Conservation (phyloP, 2,797 vertebrate species). For the Notamacropus eugenii region DNA sequence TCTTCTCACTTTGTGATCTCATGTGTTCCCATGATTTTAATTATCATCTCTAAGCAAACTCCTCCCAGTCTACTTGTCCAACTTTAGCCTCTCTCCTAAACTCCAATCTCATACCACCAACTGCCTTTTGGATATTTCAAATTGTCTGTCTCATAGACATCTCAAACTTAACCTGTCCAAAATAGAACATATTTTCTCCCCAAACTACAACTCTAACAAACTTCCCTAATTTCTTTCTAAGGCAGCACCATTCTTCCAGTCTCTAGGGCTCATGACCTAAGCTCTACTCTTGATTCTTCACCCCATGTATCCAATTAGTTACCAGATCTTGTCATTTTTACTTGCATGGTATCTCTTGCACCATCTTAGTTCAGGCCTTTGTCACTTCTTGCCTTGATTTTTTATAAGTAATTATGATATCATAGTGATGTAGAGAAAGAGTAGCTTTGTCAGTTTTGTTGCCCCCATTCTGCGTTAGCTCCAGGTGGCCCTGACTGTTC, state of each 20-base stretch:
- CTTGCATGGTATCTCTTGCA: not conserved
- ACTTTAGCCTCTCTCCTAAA: not conserved
- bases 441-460: not conserved
- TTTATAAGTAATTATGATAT: not conserved
- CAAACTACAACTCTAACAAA: not conserved
- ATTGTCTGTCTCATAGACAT: not conserved
- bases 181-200: not conserved
- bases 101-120: not conserved
- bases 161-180: not conserved
- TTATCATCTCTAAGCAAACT: not conserved
- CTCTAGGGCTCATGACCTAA: not conserved
- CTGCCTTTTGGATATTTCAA: not conserved
- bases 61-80: not conserved
- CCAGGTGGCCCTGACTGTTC: not conserved
- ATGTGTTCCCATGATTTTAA: not conserved
- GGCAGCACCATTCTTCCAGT: not conserved
- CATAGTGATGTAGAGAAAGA: not conserved
- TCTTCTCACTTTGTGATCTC: not conserved
- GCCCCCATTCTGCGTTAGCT: not conserved
- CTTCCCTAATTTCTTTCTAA: not conserved
- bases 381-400: not conserved
- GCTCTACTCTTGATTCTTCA: not conserved
- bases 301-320: not conserved
- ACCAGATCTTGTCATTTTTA: not conserved
- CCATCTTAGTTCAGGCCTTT: not conserved